phyloP scores from a whole-genome alignment of 1,140 invertebrate species.

The Heterodera schachtii region DNA sequence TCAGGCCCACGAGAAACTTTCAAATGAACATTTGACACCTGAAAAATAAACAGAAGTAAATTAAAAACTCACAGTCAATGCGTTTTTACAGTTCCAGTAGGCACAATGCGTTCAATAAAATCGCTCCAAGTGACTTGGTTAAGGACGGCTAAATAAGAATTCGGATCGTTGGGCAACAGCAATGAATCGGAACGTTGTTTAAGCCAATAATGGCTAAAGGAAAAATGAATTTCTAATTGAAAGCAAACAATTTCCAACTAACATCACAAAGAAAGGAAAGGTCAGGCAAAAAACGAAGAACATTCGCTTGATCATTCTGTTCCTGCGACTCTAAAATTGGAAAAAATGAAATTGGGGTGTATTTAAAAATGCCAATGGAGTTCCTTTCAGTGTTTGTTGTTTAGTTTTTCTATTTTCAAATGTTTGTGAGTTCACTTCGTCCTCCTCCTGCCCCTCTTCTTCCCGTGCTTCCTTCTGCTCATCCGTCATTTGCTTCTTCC shows the following conservation, averaged over 20 bases:
- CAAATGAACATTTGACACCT: background rate
- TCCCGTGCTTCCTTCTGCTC: background rate
- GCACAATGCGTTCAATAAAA: slow-evolving; percentile 13
- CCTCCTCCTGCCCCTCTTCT: background rate
- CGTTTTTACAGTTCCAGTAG: background rate
- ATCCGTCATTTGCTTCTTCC: background rate
- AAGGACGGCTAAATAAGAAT: background rate
- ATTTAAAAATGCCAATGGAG: too few species aligned
- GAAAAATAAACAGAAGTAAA: background rate
- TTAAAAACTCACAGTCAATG: background rate
- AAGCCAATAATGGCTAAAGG: background rate
- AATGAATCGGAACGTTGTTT: background rate
- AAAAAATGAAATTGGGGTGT: background rate
- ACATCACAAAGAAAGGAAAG: background rate
- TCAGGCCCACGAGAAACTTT: background rate
- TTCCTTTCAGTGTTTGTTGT: too few species aligned
- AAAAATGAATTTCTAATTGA: background rate
- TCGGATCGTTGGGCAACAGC: background rate
- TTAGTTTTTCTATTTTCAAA: too few species aligned
- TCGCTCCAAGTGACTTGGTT: slow-evolving; percentile 13
- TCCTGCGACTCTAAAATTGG: background rate
- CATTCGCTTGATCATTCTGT: background rate
- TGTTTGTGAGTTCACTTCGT: background rate
- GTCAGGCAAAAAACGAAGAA: background rate
- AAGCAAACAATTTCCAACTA: background rate